Evolutionary conservation across 2,888 invertebrate genomes (phyloP).

Genomic region (Noctua janthina): DNA sequence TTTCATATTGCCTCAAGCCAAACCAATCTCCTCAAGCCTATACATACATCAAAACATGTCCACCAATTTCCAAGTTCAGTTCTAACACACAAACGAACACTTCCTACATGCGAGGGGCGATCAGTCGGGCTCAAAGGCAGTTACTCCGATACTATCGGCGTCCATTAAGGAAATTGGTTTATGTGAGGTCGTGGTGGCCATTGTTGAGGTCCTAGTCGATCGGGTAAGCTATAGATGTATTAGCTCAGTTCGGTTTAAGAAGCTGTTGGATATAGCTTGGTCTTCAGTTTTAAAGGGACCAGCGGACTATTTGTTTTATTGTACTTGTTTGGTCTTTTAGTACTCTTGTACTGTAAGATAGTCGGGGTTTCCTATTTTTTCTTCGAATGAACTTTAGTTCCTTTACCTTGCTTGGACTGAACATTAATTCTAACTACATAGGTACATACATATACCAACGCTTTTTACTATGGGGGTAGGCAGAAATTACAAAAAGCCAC

Average conservation of each 20-base stretch:
- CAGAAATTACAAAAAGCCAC: background rate
- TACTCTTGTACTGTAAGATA: no score
- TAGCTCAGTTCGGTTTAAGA: background rate
- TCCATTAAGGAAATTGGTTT: constrained; percentile 89
- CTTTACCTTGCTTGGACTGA: background rate
- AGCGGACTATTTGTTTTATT: background rate
- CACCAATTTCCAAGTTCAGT: constrained; percentile 33
- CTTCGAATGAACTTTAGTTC: background rate
- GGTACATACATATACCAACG: no score
- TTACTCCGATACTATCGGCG: constrained; percentile 76
- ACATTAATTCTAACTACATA: background rate
- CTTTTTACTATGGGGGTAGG: background rate
- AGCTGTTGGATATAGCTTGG: background rate
- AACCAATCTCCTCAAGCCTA: background rate
- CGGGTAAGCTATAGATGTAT: constrained; percentile 13
- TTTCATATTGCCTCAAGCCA: background rate
- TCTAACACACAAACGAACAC: constrained; percentile 36
- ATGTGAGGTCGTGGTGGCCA: constrained; percentile 68
- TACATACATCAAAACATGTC: constrained; percentile 30
- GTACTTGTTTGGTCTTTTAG: background rate
- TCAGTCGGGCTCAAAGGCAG: constrained; percentile 74
- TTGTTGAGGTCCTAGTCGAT: constrained; percentile 56
- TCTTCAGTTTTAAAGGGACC: background rate
- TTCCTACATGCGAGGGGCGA: constrained; percentile 43
- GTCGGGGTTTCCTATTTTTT: background rate